Conservation (phyloP, 2,797 vertebrate genomes). For the Megaceryle alcyon region DNA sequence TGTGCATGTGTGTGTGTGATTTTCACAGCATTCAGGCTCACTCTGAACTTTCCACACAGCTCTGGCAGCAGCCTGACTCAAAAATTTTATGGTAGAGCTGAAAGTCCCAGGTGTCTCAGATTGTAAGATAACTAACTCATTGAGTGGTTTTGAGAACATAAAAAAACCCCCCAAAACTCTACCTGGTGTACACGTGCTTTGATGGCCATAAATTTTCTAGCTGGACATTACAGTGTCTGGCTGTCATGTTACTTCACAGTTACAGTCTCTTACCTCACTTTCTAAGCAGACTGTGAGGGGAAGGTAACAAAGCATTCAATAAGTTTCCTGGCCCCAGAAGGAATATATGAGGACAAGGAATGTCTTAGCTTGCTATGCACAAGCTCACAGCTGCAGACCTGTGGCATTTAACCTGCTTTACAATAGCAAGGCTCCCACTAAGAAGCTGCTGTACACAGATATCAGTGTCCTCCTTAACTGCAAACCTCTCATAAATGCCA, state of each 20-base stretch:
- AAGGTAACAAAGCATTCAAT: background rate
- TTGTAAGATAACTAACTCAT: background rate
- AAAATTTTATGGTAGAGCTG: background rate
- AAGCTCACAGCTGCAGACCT: background rate
- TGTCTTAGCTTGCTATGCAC: background rate
- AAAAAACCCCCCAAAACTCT: background rate
- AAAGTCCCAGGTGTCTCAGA: background rate
- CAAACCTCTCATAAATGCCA: background rate
- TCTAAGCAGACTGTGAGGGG: background rate
- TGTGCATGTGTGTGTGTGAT: background rate
- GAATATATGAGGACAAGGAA: background rate
- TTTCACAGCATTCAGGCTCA: background rate
- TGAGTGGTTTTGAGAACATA: background rate
- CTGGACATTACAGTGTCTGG: background rate
- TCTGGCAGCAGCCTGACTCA: background rate
- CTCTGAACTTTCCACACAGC: background rate
- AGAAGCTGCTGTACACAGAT: background rate
- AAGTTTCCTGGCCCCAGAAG: background rate
- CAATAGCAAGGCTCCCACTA: background rate
- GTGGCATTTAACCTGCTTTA: background rate
- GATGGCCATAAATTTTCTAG: background rate
- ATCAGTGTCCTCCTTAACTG: background rate
- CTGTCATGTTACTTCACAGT: background rate
- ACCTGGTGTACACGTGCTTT: background rate
- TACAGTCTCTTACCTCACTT: background rate